Base-by-base conservation (phyloP, 2,113 vertebrate species). In the Rhea americana region DNA sequence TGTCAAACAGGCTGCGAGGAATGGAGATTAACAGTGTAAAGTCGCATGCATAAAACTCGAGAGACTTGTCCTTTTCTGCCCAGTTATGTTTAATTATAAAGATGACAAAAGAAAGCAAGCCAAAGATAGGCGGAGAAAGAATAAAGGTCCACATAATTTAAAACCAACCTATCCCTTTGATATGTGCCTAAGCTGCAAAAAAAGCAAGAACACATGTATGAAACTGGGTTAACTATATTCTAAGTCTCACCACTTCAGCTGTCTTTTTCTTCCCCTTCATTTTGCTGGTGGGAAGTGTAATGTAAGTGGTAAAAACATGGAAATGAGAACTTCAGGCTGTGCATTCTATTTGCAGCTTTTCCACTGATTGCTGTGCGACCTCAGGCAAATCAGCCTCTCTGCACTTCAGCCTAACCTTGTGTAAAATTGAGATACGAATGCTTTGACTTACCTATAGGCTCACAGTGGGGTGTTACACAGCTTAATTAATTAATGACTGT, bases 401-500 rank as follows among this genome's bases (percentile, higher is more conserved):
- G 67, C 85, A 87, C 59, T 94, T 94, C 83, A 94, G 83, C 50
- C 94, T 90, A 94, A 91, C 90, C 93, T 94, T 89, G 90, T 90
- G 85, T 93, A 91, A 96, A 95, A 93, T 26, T 84, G 91, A 86
- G 90, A 94, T 90, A 89, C 7, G 4, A 95, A 89, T 80, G 71
- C 82, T 94, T 87, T 93, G 91, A 95, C 82, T 92, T 93, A 91
- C 90, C 90, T 89, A 70, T 66, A 70, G 83, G 67, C 83, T 82
- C 74, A 89, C 88, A 93, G 79, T 19, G 1, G 90, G 87, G 82
- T 72, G 80, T 84, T 81, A 63, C 73, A 88, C 48, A 70, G 93
- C n/a, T 94, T 91, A 94, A 88, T 95, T 94, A 94, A 93, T 93
- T 91, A 91, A 93, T 85, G 77, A 93, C 91, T 85, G 90, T 91